Conservation (phyloP, 2,888 invertebrate genomes). For the Cephus spinipes region DNA sequence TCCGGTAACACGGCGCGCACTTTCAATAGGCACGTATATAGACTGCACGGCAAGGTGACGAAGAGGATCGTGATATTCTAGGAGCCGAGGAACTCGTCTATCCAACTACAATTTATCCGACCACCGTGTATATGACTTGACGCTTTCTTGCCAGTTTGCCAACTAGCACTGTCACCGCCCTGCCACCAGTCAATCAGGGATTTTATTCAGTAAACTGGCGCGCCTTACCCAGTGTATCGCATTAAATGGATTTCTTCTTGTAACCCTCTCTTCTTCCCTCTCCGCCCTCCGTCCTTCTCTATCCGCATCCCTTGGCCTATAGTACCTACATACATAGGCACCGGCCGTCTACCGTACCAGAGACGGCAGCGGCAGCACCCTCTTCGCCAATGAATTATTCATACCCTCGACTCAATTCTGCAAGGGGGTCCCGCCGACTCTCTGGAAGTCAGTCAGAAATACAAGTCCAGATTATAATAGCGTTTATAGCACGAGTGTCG, state of each 20-base stretch:
- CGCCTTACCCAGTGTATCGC: conserved; percentile 61
- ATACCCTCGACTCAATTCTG: conserved; percentile 59
- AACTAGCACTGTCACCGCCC: conserved; percentile 48
- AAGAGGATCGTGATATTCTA: neutral
- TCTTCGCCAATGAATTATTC: conserved; percentile 57
- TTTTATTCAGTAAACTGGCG: conserved; percentile 59
- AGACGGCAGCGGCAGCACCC: neutral
- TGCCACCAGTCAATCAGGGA: conserved; percentile 61
- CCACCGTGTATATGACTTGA: conserved; percentile 40
- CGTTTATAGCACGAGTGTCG: conserved; percentile 23
- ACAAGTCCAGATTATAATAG: conserved; percentile 52
- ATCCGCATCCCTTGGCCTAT: conserved; percentile 28
- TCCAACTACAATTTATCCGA: neutral
- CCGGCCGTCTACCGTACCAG: neutral
- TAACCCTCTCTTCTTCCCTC: conserved; percentile 4
- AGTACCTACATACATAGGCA: neutral
- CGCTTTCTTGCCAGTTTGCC: conserved; percentile 49
- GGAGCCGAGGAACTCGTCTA: neutral
- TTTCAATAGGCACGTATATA: neutral
- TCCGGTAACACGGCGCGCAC: conserved; percentile 27
- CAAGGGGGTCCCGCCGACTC: conserved; percentile 46
- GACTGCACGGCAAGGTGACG: neutral
- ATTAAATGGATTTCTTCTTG: conserved; percentile 55
- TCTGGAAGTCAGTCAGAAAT: conserved; percentile 53
- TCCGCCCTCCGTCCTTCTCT: conserved; percentile 29